Percentiles rank a stretch among this genome's conserved stretches.
Conservation (phyloP, 2,113 vertebrate species). For the Dipodomys stephensi region DNA sequence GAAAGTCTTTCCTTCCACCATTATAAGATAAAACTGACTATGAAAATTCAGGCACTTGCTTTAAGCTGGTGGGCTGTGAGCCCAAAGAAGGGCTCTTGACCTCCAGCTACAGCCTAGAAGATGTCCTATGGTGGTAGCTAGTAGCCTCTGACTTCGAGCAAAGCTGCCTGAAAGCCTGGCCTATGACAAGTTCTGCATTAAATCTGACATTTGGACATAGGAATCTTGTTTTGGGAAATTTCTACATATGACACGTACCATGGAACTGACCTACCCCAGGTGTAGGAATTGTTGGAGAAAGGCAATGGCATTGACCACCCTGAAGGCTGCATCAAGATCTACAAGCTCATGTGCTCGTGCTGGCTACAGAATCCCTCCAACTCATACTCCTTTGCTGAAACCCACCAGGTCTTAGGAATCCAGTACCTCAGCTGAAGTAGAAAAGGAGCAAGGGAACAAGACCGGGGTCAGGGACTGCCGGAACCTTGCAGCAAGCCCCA, state of each 20-base stretch:
- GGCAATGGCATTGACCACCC: slow-evolving; percentile 99
- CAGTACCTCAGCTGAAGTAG: slow-evolving; percentile 99
- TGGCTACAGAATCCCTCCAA: slow-evolving; percentile 98
- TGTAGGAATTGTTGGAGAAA: slow-evolving; percentile 97
- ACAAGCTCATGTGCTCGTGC: slow-evolving; percentile 98
- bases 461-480: slow-evolving; percentile 87
- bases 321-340: slow-evolving; percentile 97
- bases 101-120: too few relatives aligned
- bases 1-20: too few relatives aligned
- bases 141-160: too few relatives aligned
- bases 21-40: too few relatives aligned
- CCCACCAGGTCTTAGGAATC: slow-evolving; percentile 99
- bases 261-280: slow-evolving; percentile 98
- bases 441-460: slow-evolving; percentile 95
- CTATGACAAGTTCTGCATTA: too few relatives aligned
- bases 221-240: slow-evolving; percentile 98
- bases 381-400: slow-evolving; percentile 96
- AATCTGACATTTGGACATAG: slow-evolving; percentile 83
- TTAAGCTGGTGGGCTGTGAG: too few relatives aligned
- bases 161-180: too few relatives aligned
- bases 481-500: slow-evolving; percentile 93
- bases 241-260: slow-evolving; percentile 99
- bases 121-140: too few relatives aligned
- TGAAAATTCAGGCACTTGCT: too few relatives aligned
- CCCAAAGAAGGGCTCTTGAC: too few relatives aligned